phyloP scores from a whole-genome alignment of 2,888 invertebrate species.

The Pheosia gnoma region DNA sequence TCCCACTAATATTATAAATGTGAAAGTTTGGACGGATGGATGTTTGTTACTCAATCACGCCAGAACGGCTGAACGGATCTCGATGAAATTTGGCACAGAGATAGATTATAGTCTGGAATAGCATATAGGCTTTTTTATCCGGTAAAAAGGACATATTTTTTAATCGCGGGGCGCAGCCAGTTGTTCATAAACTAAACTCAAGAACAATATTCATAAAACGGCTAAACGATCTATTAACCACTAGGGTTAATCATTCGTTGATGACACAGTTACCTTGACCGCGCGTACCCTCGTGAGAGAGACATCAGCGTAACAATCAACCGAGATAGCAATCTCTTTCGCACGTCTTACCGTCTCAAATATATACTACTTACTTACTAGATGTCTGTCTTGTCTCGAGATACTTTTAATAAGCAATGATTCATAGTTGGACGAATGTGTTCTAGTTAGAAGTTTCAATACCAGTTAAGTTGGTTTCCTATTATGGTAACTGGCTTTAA shows the following conservation, averaged over 20 bases:
- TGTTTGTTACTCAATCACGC: too few species aligned
- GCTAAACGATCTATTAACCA: neutral
- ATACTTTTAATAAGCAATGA: constrained; percentile 1
- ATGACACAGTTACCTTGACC: constrained; percentile 73
- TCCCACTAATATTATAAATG: too few species aligned
- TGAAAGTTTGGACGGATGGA: too few species aligned
- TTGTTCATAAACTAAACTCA: too few species aligned
- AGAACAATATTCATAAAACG: too few species aligned
- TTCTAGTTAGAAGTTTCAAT: neutral
- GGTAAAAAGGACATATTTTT: too few species aligned
- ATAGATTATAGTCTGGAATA: too few species aligned
- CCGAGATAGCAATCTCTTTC: constrained; percentile 49
- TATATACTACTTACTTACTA: neutral
- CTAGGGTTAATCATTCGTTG: neutral
- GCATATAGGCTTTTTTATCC: too few species aligned
- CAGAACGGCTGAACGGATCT: too few species aligned
- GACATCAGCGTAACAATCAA: constrained; percentile 48
- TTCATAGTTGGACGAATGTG: neutral
- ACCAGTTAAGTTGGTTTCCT: neutral
- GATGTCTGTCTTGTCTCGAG: neutral
- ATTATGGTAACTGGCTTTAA: neutral
- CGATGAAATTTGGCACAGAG: too few species aligned
- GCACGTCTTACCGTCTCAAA: constrained; percentile 34
- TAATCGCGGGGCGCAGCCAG: too few species aligned
- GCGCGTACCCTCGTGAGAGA: constrained; percentile 64